Evolutionary conservation across 2,888 invertebrate genomes (phyloP).

Genomic region (Synanthedon formicaeformis): DNA sequence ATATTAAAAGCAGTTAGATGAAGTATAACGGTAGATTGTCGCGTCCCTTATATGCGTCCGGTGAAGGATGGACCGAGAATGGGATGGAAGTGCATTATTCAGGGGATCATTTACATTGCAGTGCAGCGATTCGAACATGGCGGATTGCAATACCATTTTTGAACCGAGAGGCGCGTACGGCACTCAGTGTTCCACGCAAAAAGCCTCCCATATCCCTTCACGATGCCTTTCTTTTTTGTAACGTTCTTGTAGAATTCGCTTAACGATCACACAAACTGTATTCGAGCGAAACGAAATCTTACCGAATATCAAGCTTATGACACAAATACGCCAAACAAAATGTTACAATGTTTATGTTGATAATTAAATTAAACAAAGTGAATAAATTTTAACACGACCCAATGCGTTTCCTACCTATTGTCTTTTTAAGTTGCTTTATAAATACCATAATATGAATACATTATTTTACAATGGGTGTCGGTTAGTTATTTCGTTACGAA

Average conservation of each 20-base stretch:
- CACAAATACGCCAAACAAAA: too few species aligned
- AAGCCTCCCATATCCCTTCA: conserved; percentile 52
- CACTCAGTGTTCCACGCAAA: conserved; percentile 42
- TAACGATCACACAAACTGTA: conserved; percentile 40
- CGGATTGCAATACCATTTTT: conserved; percentile 55
- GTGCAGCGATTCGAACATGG: conserved; percentile 47
- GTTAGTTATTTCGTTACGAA: too few species aligned
- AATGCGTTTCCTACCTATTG: too few species aligned
- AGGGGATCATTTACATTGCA: conserved; percentile 62
- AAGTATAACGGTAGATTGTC: conserved; percentile 53
- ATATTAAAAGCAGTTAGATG: conserved; percentile 3
- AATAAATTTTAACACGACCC: too few species aligned
- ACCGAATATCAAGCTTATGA: too few species aligned
- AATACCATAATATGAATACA: too few species aligned
- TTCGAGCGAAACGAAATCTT: conserved; percentile 1
- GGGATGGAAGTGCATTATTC: conserved; percentile 56
- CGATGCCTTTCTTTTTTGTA: conserved; percentile 44
- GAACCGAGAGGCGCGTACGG: conserved; percentile 44
- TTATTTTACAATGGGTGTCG: too few species aligned
- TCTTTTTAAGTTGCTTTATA: too few species aligned
- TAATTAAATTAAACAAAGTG: too few species aligned
- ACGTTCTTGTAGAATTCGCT: conserved; percentile 38
- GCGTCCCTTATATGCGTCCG: conserved; percentile 52
- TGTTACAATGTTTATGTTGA: too few species aligned
- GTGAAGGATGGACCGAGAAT: conserved; percentile 50